These are phyloP conservation scores for Oceanodroma tethys DNA, from an alignment of 2,113 vertebrate species.

Conservation along the genomic window DNA sequence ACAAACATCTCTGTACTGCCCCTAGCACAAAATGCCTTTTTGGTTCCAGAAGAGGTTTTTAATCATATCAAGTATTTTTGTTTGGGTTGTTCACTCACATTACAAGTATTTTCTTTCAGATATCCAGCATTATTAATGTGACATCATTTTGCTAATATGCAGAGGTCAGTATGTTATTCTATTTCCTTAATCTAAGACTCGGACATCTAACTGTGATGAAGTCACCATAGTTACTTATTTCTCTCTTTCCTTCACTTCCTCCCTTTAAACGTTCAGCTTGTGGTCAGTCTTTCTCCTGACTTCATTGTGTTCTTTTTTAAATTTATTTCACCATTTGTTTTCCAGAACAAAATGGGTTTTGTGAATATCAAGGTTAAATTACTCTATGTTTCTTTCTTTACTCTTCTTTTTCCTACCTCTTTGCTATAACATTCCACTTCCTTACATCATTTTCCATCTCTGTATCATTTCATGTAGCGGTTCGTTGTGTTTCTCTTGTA, in stretches of 20 bases:
- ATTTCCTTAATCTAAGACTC: neutral
- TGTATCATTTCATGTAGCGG: neutral
- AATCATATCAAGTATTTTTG: neutral
- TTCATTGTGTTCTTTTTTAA: neutral
- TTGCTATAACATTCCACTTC: neutral
- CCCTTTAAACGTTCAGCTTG: neutral
- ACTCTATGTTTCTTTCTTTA: neutral
- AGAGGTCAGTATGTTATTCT: neutral
- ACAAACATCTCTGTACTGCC: neutral
- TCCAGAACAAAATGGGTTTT: rapidly evolving
- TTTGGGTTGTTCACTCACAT: neutral
- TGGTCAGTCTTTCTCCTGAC: neutral
- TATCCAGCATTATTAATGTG: neutral
- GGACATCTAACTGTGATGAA: neutral
- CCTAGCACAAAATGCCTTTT: neutral
- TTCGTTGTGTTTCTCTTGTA: neutral
- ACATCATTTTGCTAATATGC: neutral
- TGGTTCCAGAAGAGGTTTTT: neutral
- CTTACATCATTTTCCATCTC: neutral
- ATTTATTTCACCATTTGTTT: neutral
- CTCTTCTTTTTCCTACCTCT: neutral
- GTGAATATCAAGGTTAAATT: neutral
- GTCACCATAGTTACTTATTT: neutral
- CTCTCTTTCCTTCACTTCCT: neutral
- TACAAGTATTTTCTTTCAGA: neutral